Evolutionary conservation across 2,113 vertebrate species (phyloP).

Genomic region (Boulengeromyrus knoepffleri): DNA sequence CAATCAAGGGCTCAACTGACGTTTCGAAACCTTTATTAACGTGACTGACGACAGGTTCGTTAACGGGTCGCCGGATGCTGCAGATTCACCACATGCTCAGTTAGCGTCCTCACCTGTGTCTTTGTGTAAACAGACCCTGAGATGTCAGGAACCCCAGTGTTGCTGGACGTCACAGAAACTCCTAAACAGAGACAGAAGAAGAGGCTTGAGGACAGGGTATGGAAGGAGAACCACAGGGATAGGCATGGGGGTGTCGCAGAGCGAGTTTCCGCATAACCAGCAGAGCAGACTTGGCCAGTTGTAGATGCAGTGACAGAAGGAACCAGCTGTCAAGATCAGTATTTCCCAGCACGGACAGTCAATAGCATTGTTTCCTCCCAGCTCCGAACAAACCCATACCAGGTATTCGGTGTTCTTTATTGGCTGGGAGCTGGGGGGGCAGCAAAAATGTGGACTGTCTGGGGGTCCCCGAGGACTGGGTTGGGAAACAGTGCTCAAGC

Average conservation of each 20-base stretch:
- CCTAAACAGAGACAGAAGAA: constrained; percentile 56
- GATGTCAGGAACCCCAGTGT: constrained; percentile 96
- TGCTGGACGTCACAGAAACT: constrained; percentile 96
- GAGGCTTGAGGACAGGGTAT: not conserved
- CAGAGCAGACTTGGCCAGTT: not conserved
- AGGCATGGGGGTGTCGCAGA: not conserved
- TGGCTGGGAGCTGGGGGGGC: not conserved
- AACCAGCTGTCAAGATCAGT: not conserved
- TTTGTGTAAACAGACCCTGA: constrained; percentile 99
- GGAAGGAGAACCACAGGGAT: not conserved
- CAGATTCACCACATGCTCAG: not conserved
- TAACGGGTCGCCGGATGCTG: not conserved
- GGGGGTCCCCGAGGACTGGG: not conserved
- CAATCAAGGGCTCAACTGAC: not conserved
- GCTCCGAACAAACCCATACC: not conserved
- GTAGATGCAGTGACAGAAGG: not conserved
- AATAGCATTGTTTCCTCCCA: not conserved
- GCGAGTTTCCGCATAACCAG: not conserved
- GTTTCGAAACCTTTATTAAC: not conserved
- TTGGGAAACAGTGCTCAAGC: not conserved
- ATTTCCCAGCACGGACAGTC: not conserved
- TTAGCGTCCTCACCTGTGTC: constrained; percentile 76
- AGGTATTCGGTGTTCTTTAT: not conserved
- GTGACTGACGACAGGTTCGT: not conserved
- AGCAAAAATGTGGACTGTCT: not conserved